A percentile compares a stretch with the other conserved stretches of the same genome.
phyloP scores from a whole-genome alignment of 2,888 invertebrate genomes.

The Hemithea aestivaria region DNA sequence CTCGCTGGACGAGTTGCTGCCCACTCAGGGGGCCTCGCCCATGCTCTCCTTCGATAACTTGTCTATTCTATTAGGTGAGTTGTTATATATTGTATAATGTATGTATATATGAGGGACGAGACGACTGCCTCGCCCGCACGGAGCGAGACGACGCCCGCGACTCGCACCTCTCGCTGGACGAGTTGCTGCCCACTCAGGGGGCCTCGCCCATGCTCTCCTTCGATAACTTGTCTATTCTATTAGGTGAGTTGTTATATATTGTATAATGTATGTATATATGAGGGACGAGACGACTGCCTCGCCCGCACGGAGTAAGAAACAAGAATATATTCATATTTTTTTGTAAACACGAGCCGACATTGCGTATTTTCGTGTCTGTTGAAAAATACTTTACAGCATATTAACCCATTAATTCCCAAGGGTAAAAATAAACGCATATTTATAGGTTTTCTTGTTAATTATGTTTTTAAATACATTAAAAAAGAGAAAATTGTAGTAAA shows the following conservation, averaged over 20 bases:
- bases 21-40: slow-evolving; percentile 83
- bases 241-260: slow-evolving; percentile 85
- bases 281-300: slow-evolving; percentile 83
- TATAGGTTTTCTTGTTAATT: no score
- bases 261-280: slow-evolving; percentile 83
- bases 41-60: slow-evolving; percentile 90
- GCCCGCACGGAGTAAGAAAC: slow-evolving; percentile 90
- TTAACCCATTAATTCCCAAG: no score
- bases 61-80: slow-evolving; percentile 89
- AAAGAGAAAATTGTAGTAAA: no score
- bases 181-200: slow-evolving; percentile 86
- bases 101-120: slow-evolving; percentile 82
- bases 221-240: slow-evolving; percentile 90
- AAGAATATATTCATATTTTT: no score
- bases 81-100: no score
- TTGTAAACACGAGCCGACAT: no score
- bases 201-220: slow-evolving; percentile 86
- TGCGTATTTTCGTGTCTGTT: no score
- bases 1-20: slow-evolving; percentile 87
- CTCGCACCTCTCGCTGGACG: slow-evolving; percentile 86
- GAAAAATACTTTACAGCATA: no score
- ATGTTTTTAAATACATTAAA: no score
- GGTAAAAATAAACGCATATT: no score
- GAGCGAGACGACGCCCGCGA: slow-evolving; percentile 90
- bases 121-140: slow-evolving; percentile 86